Conservation (phyloP, 2,888 invertebrate genomes). For the Noctua janthina region DNA sequence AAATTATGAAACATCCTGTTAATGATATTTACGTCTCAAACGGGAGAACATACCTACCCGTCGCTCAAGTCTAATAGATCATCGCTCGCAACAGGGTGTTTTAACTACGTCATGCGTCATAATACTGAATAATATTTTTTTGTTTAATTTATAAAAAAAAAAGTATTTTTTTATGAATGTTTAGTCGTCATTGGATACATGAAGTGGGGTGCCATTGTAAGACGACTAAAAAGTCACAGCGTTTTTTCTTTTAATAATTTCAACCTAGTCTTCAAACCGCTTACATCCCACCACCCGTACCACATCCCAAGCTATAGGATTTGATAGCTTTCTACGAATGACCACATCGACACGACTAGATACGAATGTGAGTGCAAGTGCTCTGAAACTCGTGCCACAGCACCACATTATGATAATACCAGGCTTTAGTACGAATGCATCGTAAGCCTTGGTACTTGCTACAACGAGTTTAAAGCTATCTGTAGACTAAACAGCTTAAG, state of each 20-base stretch:
- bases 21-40: too few relatives aligned
- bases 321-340: constrained; percentile 9
- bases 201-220: too few relatives aligned
- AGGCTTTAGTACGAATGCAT: constrained; percentile 24
- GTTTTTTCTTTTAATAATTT: not conserved
- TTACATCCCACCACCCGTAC: not conserved
- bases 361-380: constrained; percentile 7
- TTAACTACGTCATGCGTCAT: too few relatives aligned
- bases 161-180: too few relatives aligned
- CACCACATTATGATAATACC: constrained; percentile 46
- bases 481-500: constrained; percentile 1
- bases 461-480: constrained; percentile 22
- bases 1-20: too few relatives aligned
- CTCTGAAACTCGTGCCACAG: constrained; percentile 3
- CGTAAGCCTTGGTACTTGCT: constrained; percentile 24
- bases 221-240: too few relatives aligned
- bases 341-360: constrained; percentile 9
- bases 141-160: too few relatives aligned
- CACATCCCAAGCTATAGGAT: not conserved
- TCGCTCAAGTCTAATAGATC: too few relatives aligned
- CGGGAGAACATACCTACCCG: too few relatives aligned
- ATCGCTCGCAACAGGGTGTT: too few relatives aligned
- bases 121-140: too few relatives aligned
- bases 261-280: not conserved
- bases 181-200: too few relatives aligned